Conservation (phyloP, 2,113 vertebrate species). For the Ochotona curzoniae region DNA sequence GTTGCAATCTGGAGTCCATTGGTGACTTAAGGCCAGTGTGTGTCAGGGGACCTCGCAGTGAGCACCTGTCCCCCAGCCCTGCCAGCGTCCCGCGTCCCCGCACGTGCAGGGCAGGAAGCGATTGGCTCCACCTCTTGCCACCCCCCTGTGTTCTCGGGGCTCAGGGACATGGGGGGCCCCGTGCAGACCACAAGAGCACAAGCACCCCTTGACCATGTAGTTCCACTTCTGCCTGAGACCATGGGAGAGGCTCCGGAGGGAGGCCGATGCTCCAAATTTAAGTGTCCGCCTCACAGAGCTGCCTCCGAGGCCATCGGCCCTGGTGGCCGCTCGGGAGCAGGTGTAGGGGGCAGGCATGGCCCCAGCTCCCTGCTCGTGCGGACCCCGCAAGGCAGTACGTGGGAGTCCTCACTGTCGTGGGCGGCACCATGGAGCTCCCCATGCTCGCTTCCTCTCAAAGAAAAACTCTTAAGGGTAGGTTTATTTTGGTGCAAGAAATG, state of each 20-base stretch:
- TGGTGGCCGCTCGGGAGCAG: too few relatives aligned
- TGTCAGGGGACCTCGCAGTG: rapidly evolving
- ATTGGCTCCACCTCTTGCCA: rapidly evolving
- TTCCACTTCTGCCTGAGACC: neutral
- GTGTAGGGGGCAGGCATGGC: too few relatives aligned
- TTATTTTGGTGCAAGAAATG: too few relatives aligned
- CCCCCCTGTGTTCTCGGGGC: rapidly evolving
- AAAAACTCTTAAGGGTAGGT: too few relatives aligned
- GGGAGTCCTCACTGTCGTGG: too few relatives aligned
- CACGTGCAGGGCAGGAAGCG: neutral
- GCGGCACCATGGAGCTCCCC: too few relatives aligned
- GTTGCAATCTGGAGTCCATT: too few relatives aligned
- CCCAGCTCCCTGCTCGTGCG: too few relatives aligned
- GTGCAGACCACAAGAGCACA: rapidly evolving
- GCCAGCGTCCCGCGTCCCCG: neutral
- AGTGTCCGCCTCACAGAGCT: rapidly evolving
- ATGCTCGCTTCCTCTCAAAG: too few relatives aligned
- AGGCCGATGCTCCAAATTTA: rapidly evolving
- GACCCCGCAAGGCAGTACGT: too few relatives aligned
- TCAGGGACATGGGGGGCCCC: neutral
- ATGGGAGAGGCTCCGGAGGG: neutral
- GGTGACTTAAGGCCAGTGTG: neutral
- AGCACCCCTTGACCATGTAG: neutral
- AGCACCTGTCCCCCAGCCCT: neutral
- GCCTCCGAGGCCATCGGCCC: neutral